A percentile compares a stretch with the other conserved stretches of the same genome.
Conservation (phyloP, 1,140 invertebrate species). For the Nebria ingens region DNA sequence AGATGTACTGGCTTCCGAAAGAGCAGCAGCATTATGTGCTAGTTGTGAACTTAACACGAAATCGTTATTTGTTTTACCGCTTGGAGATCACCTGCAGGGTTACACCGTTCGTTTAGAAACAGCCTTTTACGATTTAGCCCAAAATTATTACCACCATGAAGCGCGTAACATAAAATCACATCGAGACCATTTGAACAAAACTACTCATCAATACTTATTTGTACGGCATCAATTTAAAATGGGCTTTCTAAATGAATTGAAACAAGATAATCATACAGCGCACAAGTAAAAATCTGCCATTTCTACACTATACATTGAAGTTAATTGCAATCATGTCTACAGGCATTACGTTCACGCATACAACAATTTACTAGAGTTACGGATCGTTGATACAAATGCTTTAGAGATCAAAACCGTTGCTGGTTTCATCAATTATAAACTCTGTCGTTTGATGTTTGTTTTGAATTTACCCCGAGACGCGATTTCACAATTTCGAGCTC, state of each 20-base stretch:
- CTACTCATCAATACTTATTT: conserved; percentile 81
- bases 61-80: conserved; percentile 79
- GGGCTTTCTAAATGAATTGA: conserved; percentile 90
- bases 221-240: conserved; percentile 96
- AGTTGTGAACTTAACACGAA: conserved; percentile 88
- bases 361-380: conserved; percentile 74
- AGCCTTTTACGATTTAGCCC: conserved; percentile 85
- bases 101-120: conserved; percentile 70
- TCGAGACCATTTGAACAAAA: conserved; percentile 84
- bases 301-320: conserved; percentile 11
- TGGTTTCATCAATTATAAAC: conserved; percentile 91
- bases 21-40: conserved; percentile 76
- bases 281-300: conserved; percentile 55
- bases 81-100: conserved; percentile 79
- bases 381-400: conserved; percentile 80
- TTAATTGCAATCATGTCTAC: conserved; percentile 26
- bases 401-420: conserved; percentile 92
- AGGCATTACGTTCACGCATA: conserved; percentile 92
- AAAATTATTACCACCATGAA: conserved; percentile 85
- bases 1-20: conserved; percentile 76
- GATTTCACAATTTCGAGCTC: conserved; percentile 83
- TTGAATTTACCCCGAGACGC: conserved; percentile 85
- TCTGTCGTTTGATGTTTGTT: conserved; percentile 81
- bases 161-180: conserved; percentile 80
- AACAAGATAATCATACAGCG: conserved; percentile 78